phyloP scores from a whole-genome alignment of 2,113 vertebrate species.

The Psammodynastes pulverulentus region DNA sequence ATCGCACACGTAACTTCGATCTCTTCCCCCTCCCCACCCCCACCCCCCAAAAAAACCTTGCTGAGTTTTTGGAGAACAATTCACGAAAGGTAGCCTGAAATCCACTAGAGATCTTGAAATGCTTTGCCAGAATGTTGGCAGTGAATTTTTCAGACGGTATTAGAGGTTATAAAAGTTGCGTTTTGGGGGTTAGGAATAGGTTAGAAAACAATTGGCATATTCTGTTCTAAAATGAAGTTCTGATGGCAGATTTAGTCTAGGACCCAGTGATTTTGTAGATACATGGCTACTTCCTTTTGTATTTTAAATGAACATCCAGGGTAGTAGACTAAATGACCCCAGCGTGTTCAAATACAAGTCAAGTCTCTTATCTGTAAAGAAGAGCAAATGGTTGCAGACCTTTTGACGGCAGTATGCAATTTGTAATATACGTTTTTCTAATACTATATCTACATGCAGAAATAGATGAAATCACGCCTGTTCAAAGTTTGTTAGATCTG shows the following conservation, averaged over 20 bases:
- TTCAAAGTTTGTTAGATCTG: conserved; percentile 70
- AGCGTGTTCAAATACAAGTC: conserved; percentile 46
- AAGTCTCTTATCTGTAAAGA: conserved; percentile 60
- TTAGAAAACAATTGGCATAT: not conserved
- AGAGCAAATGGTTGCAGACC: conserved; percentile 56
- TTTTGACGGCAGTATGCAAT: conserved; percentile 69
- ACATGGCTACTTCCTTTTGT: conserved; percentile 32
- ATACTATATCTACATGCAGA: conserved; percentile 45
- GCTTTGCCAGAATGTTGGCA: conserved; percentile 9
- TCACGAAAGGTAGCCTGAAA: not conserved
- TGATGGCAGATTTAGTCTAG: not conserved
- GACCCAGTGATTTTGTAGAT: not conserved
- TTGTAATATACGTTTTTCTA: conserved; percentile 67
- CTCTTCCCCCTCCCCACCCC: conserved; percentile 33
- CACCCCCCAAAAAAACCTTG: not conserved
- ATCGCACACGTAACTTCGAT: conserved; percentile 49
- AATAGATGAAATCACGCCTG: conserved; percentile 61
- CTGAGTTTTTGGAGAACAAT: conserved; percentile 44
- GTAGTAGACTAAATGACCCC: conserved; percentile 56
- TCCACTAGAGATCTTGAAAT: not conserved
- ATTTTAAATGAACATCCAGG: conserved; percentile 45
- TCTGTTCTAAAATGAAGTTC: not conserved
- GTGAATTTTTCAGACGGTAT: not conserved
- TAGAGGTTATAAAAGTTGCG: not conserved
- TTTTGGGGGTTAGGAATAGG: not conserved